Evolutionary conservation across 2,797 vertebrate genomes (phyloP).

Genomic region (Typhlichthys subterraneus): DNA sequence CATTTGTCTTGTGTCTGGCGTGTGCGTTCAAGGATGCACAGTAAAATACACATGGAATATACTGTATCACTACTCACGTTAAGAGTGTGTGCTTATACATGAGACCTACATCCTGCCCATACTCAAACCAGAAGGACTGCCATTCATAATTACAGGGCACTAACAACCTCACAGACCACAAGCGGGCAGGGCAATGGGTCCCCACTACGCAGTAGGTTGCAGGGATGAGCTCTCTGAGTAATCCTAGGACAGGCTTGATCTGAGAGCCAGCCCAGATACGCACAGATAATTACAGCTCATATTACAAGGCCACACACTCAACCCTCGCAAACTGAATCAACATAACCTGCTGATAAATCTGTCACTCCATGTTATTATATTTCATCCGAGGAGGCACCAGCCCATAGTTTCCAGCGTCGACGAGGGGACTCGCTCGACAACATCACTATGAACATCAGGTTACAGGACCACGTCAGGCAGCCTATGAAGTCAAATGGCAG

Average conservation of each 20-base stretch:
- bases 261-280: slow-evolving; percentile 22
- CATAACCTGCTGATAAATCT: slow-evolving; percentile 35
- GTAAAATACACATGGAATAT: background rate
- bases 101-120: slow-evolving; percentile 21
- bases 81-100: slow-evolving; percentile 13
- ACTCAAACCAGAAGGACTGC: slow-evolving; percentile 29
- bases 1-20: background rate
- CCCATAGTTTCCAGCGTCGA: background rate
- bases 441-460: too few species aligned
- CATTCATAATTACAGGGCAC: slow-evolving; percentile 48
- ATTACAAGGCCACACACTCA: slow-evolving; percentile 26
- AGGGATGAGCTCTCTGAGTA: slow-evolving; percentile 32
- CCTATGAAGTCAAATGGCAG: background rate
- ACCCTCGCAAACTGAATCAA: slow-evolving; percentile 13
- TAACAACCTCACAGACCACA: background rate
- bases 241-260: slow-evolving; percentile 10
- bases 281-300: slow-evolving; percentile 12
- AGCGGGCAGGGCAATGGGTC: background rate
- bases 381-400: background rate
- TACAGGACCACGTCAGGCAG: background rate
- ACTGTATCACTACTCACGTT: too few species aligned
- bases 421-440: background rate
- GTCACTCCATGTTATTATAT: background rate
- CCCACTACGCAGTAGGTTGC: slow-evolving; percentile 16
- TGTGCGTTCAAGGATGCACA: background rate